These are phyloP conservation scores for Poeciliopsis turrubarensis DNA, from an alignment of 2,113 vertebrate genomes.

Conservation along the genomic window DNA sequence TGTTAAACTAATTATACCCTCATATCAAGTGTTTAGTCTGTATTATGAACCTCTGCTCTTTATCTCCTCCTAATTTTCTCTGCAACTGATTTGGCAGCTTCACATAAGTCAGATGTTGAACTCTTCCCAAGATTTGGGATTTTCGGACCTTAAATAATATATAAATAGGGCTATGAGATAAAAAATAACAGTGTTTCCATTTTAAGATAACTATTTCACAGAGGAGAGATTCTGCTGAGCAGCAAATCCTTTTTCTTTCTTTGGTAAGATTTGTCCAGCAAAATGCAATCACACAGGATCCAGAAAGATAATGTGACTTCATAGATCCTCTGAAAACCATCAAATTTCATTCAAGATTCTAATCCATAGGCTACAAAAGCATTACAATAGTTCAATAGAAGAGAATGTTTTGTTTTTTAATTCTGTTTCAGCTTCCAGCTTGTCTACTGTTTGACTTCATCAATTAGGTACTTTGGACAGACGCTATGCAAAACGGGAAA, in stretches of 20 bases:
- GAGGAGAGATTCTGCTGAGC: neutral
- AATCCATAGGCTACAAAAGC: constrained; percentile 16
- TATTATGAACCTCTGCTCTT: too few relatives aligned
- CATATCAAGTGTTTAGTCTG: too few relatives aligned
- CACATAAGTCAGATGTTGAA: neutral
- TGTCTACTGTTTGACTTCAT: constrained; percentile 22
- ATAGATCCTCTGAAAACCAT: neutral
- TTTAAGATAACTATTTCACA: neutral
- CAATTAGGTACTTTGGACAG: constrained; percentile 25
- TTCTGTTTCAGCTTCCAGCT: constrained; percentile 7
- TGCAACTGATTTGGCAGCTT: neutral
- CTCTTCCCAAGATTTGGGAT: neutral
- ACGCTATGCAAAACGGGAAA: constrained; percentile 22
- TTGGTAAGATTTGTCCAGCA: neutral
- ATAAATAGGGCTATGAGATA: neutral
- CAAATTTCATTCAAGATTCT: neutral
- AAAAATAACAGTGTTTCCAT: neutral
- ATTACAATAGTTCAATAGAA: neutral
- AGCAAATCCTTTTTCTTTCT: neutral
- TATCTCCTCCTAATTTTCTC: neutral
- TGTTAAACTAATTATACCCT: too few relatives aligned
- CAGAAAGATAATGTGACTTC: neutral
- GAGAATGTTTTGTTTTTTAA: neutral
- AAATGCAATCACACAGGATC: neutral
- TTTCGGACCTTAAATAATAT: neutral